Evolutionary conservation across 2,888 invertebrate species (phyloP), one percentile per base, ranked within the genome.

Genomic region (Muschampia plurimacula): DNA sequence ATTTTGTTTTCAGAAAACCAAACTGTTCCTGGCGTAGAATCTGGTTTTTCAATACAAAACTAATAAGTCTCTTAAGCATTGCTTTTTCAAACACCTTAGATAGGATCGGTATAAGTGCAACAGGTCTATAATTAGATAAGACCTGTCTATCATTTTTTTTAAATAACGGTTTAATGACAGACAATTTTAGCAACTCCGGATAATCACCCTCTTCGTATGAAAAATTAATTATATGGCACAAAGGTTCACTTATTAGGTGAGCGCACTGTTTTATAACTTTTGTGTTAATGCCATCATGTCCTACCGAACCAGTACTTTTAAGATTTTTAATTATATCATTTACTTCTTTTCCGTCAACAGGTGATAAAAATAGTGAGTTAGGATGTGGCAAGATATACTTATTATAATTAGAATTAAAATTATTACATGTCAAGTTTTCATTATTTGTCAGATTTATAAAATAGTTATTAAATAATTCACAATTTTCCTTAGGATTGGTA

Each of bases 151-250:
- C 60, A 5, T 36, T 2, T 60, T 15, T 60, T 13, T 60, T 59
- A 6, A 28, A 59, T 32, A 59, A 13, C 2, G 59, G 59, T 59
- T 59, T 59, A 13, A 59, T 59, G 32, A 59, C 36, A 2, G 59
- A 59, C 13, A 59, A 13, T 32, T 59, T 59, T 28, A 59, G 32
- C 13, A 59, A 10, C 28, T 59, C 28, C 22, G 59, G 59, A 13
- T 32, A 59, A 32, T 32, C 32, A 6, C 59, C 59, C 12, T 59
- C 3, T 15, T 36, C 36, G 12, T 28, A 60, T 13, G 36, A 60
- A 32, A 7, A 60, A n/a, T 60, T 59, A 13, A 60, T 60, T 10
- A 60, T 60, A 7, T 60, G 60, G n/a, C 60, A 60, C 28, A 60
- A 60, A 12, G 60, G 32, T 59, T 12, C 2, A 12, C 57, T 12